Base-by-base conservation (phyloP, 2,113 vertebrate genomes). In the Hypanus sabinus region DNA sequence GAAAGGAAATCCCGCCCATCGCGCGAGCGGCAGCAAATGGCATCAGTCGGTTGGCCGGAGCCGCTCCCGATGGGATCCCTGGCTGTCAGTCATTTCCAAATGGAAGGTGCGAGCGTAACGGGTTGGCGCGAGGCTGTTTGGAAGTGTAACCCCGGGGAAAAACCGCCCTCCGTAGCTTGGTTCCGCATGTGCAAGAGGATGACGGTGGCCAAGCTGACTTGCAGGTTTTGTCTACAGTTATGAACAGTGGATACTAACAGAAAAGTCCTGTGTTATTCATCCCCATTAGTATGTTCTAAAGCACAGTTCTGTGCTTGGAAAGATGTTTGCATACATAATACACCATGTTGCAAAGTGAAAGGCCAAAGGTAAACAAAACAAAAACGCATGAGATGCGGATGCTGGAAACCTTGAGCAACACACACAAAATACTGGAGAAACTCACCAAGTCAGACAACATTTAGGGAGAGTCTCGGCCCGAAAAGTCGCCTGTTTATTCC, bases 41-140 rank as follows among this genome's bases (percentile, higher is more conserved):
- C 0, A 8, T 8, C 38, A 24, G 30, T 24, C 7, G 10, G 8
- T 0, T 3, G 18, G 27, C 24, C 1, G 0, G 12, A 1, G n/a
- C 57, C 87, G 94, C 76, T 75, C 77, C 30, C 3, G 65, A 7
- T 11, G 88, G 36, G 22, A 8, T 14, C 30, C 22, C 0, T 16
- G 30, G 60, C 5, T 4, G 4, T 73, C 76, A 77, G 3, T 62
- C 76, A 77, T 9, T 24, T 77, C 76, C 76, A 77, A 9, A 30
- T 70, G 68, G 12, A 70, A 10, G 24, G 71, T 0, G 71, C 71
- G 18, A 24, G 16, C 16, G 65, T 14, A 68, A 68, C 9, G 9
- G 65, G 16, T 68, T 14, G 9, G 65, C 68, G 10, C 18, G 12
- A 2, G 68, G 46, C 46, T 46, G 46, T 46, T 46, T 46, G 1